Percentiles rank a stretch among this genome's conserved stretches.
Evolutionary conservation across 2,888 invertebrate genomes (phyloP).

Genomic region (Diarsia mendica): DNA sequence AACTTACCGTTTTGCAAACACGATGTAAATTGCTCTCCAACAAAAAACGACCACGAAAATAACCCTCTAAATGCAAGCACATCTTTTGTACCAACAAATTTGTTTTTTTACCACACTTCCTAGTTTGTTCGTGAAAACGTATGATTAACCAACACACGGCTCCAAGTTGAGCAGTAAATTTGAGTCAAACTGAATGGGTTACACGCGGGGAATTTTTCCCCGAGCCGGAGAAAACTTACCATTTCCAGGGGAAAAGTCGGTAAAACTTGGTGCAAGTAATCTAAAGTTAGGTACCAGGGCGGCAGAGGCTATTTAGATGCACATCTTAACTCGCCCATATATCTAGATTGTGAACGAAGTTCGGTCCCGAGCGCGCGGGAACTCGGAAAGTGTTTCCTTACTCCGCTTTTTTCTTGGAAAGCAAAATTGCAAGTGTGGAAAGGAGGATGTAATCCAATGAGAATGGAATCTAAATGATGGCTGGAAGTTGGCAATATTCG

Average conservation of each 20-base stretch:
- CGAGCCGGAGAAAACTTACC: constrained; percentile 76
- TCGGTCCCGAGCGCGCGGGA: constrained; percentile 71
- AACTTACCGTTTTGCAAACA: constrained; percentile 54
- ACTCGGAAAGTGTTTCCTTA: constrained; percentile 60
- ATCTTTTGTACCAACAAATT: constrained; percentile 32
- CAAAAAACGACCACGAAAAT: constrained; percentile 19
- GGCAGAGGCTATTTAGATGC: constrained; percentile 90
- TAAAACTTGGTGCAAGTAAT: constrained; percentile 89
- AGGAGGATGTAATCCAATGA: constrained; percentile 75
- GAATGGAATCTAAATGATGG: constrained; percentile 74
- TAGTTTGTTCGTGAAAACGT: constrained; percentile 57
- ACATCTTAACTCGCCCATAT: constrained; percentile 90
- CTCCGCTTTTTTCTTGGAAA: constrained; percentile 69
- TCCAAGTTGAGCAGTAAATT: constrained; percentile 86
- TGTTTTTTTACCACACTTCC: constrained; percentile 42
- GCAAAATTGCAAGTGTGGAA: constrained; percentile 78
- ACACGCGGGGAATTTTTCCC: constrained; percentile 79
- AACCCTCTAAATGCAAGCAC: constrained; percentile 17
- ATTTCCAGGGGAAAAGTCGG: constrained; percentile 80
- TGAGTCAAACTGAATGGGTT: constrained; percentile 84
- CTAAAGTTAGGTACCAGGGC: constrained; percentile 89
- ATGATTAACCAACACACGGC: constrained; percentile 73
- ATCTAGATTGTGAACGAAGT: constrained; percentile 88
- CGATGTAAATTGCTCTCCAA: constrained; percentile 43
- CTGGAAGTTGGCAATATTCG: constrained; percentile 67